Base-by-base conservation (phyloP, 2,113 vertebrate genomes). In the Polypterus senegalus region DNA sequence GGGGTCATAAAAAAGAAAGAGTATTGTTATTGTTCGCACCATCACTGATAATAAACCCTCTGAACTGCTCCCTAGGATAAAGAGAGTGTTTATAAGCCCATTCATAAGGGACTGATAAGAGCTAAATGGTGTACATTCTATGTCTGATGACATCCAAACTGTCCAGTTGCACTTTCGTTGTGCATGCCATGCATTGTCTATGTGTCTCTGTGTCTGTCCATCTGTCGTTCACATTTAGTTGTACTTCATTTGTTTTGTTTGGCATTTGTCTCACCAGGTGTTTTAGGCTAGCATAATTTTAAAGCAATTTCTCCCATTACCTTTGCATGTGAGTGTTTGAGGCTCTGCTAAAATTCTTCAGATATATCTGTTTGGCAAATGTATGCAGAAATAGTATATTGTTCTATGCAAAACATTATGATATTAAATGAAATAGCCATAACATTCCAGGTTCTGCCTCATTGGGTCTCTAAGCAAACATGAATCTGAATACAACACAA, bases 381-480 rank as follows among this genome's bases (percentile, higher is more conserved):
- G 66, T 79, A 66, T 84, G 74, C 61, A 73, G 82, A 67, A 79
- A 66, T 76, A 53, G 27, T 65, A 51, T 59, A 57, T 61, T 67
- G 76, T 78, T 82, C 72, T 88, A 80, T 89, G 85, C 80, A 90
- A 92, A 81, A 83, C 62, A 79, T 63, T 85, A 81, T 88, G 86
- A 88, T 83, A 86, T 91, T 95, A 92, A 98, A 91, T 86, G 87
- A 92, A 90, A 90, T 88, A 97, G 94, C 86, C 87, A 8, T 97
- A 90, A 97, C 89, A 92, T 98, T 98, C 87, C 95, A 98, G 95
- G 92, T 98, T 97, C 91, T 97, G 95, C 94, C 95, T 98, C 91
- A 97, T 98, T 95, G 95, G 95, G 91, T 98, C 95, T 90, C 93
- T 98, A 92, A 97, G 89, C 93, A 98, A 98, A 97, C 95, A 97